Percentiles rank a stretch among this genome's conserved stretches.
Conservation (phyloP, 2,888 invertebrate species). For the Harmothoe impar region DNA sequence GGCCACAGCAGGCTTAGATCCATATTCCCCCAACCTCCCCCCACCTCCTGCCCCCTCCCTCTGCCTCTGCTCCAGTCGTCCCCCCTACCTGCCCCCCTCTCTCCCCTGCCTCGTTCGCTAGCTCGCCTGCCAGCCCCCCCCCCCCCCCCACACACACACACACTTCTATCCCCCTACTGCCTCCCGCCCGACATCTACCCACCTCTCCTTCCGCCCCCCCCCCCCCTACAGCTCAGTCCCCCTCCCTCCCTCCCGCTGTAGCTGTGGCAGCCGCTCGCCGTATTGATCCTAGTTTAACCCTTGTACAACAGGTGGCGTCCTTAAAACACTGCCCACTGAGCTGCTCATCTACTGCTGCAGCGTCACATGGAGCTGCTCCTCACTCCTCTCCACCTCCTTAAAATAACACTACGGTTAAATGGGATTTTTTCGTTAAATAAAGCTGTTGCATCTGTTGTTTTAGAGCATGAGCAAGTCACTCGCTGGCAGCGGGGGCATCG, state of each 20-base stretch:
- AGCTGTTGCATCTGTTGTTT: too few relatives aligned
- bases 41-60: constrained; percentile 16
- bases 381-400: too few relatives aligned
- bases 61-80: background rate
- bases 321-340: background rate
- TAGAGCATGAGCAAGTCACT: too few relatives aligned
- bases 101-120: background rate
- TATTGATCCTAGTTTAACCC: constrained; percentile 60
- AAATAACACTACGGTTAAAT: too few relatives aligned
- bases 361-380: too few relatives aligned
- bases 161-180: constrained; percentile 27
- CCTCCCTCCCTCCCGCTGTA: constrained; percentile 20
- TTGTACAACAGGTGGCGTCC: constrained; percentile 33
- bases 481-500: too few relatives aligned
- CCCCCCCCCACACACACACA: background rate
- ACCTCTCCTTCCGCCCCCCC: background rate
- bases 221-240: constrained; percentile 16
- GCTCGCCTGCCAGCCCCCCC: background rate
- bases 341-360: background rate
- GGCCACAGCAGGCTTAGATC: constrained; percentile 58
- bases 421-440: too few relatives aligned
- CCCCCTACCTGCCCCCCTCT: constrained; percentile 34
- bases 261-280: constrained; percentile 45
- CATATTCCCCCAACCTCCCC: constrained; percentile 40
- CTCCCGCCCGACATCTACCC: constrained; percentile 47